Base-by-base conservation (phyloP, 2,113 vertebrate genomes). In the Bambusicola thoracicus region DNA sequence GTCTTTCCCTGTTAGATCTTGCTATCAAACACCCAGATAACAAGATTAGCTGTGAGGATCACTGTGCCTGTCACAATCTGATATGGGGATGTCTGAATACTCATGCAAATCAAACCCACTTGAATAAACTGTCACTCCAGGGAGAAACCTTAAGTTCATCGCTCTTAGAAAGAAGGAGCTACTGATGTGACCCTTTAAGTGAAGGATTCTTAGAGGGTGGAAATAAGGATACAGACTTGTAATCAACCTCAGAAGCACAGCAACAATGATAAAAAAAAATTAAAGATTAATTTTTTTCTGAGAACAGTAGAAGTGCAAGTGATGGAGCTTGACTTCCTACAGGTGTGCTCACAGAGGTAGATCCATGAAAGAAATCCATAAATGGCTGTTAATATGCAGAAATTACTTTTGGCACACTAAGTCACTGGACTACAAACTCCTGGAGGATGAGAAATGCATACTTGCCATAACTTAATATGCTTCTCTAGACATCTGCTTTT, bases 321-420 rank as follows among this genome's bases (percentile, higher is more conserved):
- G 74, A 75, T n/a, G 58, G 63, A 89, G 78, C 67, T 92, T 82
- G 51, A n/a, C 56, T 79, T 93, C 74, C 87, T 87, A 77, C 49
- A 77, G 67, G 43, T 53, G 30, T 18, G 16, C n/a, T 43, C 30
- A 29, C 1, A 65, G 36, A 90, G 24, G 15, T 0, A 0, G n/a
- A 89, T 40, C 85, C 36, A 65, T 14, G 24, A 74, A 59, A 75
- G 38, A 89, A 95, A 95, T 73, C 70, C 72, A 89, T 32, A 61
- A 48, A 15, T 24, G 66, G 78, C 62, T 55, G 51, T 56, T 79
- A 89, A 81, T 38, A 65, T 22, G 51, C 22, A 84, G 76, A 92
- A 88, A 92, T 84, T 41, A 70, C 66, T 79, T 72, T 69, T 93
- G 66, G 21, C 46, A 78, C 38, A 86, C 65, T 58, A 89, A 94